A percentile compares a stretch with the other conserved stretches of the same genome.
These are phyloP conservation scores for Scaptomyza montana DNA, from an alignment of 1,140 invertebrate genomes.

Conservation along the genomic window DNA sequence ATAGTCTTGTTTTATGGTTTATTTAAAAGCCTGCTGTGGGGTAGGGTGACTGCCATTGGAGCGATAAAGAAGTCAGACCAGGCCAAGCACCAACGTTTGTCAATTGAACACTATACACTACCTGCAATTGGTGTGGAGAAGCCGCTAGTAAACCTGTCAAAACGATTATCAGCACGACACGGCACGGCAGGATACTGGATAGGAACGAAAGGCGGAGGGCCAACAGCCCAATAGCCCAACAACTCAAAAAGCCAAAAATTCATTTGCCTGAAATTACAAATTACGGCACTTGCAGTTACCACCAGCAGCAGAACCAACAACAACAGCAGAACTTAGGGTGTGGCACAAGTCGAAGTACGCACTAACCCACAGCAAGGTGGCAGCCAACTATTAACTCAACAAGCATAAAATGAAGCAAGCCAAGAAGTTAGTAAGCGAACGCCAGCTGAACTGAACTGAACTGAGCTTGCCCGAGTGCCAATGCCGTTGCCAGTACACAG, in stretches of 20 bases:
- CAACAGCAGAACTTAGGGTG: constrained; percentile 16
- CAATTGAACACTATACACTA: constrained; percentile 64
- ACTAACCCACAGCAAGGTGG: constrained; percentile 45
- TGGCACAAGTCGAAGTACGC: constrained; percentile 30
- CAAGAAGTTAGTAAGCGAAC: constrained; percentile 35
- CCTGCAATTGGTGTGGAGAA: constrained; percentile 49
- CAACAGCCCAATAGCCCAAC: constrained; percentile 2
- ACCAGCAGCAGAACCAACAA: constrained; percentile 18
- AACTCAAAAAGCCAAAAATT: constrained; percentile 72
- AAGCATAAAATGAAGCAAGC: constrained; percentile 79
- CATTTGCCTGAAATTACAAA: constrained; percentile 81
- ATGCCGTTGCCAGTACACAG: background rate
- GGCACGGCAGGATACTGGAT: background rate
- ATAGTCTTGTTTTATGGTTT: constrained; percentile 82
- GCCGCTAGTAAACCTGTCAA: constrained; percentile 57
- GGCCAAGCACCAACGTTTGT: constrained; percentile 45
- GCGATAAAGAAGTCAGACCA: constrained; percentile 62
- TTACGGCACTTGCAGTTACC: constrained; percentile 74
- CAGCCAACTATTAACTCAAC: constrained; percentile 78
- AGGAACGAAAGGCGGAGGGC: background rate
- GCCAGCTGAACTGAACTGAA: constrained; percentile 12
- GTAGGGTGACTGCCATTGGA: constrained; percentile 19
- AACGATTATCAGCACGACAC: constrained; percentile 45
- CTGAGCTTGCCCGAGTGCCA: constrained; percentile 25
- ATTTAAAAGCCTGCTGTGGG: constrained; percentile 68